Percentiles rank a stretch among this genome's conserved stretches.
These are phyloP conservation scores for Latrodectus elegans DNA, from an alignment of 2,888 invertebrate genomes.

Conservation along the genomic window DNA sequence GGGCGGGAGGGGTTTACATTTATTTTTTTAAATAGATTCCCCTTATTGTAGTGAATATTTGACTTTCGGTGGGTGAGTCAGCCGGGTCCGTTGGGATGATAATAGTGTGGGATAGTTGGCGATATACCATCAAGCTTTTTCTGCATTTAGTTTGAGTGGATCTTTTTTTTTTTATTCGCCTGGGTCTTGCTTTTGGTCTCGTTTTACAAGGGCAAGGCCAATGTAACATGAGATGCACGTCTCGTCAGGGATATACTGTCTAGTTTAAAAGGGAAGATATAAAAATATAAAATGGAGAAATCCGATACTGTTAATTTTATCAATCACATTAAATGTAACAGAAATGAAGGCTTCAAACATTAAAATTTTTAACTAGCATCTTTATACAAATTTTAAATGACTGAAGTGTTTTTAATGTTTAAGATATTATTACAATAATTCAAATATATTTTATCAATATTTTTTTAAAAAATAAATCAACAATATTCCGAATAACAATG, in stretches of 20 bases:
- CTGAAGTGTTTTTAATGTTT: too few species aligned
- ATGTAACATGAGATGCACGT: conserved; percentile 43
- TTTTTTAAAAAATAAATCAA: too few species aligned
- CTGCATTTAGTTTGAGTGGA: conserved; percentile 51
- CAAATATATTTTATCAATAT: too few species aligned
- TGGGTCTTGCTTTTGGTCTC: conserved; percentile 24
- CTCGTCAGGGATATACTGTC: conserved; percentile 17
- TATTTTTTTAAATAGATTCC: conserved; percentile 20
- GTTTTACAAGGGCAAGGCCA: conserved; percentile 62
- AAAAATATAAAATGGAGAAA: conserved; percentile 6
- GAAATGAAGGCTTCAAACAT: too few species aligned
- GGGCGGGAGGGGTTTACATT: conserved; percentile 3
- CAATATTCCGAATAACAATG: too few species aligned
- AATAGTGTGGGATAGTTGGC: conserved; percentile 54
- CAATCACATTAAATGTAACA: too few species aligned
- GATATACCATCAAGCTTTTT: conserved; percentile 1
- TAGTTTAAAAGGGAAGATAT: conserved; percentile 16
- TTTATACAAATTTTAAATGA: too few species aligned
- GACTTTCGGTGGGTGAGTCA: conserved; percentile 48
- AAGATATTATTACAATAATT: too few species aligned
- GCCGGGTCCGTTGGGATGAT: conserved; percentile 50
- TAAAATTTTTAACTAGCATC: too few species aligned
- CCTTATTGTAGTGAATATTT: conserved; percentile 51
- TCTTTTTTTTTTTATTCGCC: background rate
- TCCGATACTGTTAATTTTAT: too few species aligned